Base-by-base conservation (phyloP, 2,797 vertebrate species). In the Spondyliosoma cantharus region DNA sequence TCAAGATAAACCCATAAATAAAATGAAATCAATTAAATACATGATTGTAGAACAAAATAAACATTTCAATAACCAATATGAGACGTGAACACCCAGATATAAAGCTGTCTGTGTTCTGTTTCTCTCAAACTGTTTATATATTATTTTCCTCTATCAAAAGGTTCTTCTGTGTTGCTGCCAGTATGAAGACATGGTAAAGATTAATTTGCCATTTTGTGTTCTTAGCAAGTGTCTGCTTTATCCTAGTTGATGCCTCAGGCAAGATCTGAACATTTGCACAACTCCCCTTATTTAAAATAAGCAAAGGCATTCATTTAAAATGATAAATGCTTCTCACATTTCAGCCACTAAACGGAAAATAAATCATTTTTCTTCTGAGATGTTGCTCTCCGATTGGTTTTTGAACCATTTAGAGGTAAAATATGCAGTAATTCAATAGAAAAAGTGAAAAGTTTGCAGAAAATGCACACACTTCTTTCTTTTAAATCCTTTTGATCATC, bases 141-240 rank as follows among this genome's bases (percentile, higher is more conserved):
- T 25, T 17, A 20, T 20, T 52, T n/a, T 61, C 22, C 8, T 70
- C 25, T 65, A 45, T 17, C 15, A 29, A 37, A n/a, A 57, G 22
- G 7, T 66, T 2, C 29, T 42, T 13, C 58, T 60, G 60, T 68
- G 45, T 29, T 17, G 5, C 20, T 5, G 11, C 22, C 5, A 57
- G 46, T 13, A 32, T 57, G 17, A 69, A 60, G 12, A 52, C 65
- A 53, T 5, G 3, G 22, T 25, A 14, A 59, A 61, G 42, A 54
- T 66, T 15, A 43, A 53, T 82, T 48, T 71, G 24, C 6, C 22
- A 53, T 3, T n/a, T 67, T 54, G 61, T n/a, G n/a, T n/a, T n/a
- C n/a, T n/a, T n/a, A n/a, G n/a, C 17, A 6, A 24, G 15, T 6
- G 43, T 45, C 43, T 12, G 13, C 43, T 45, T 15, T 14, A 45